Conservation (phyloP, 2,113 vertebrate genomes). For the Lepus americanus region DNA sequence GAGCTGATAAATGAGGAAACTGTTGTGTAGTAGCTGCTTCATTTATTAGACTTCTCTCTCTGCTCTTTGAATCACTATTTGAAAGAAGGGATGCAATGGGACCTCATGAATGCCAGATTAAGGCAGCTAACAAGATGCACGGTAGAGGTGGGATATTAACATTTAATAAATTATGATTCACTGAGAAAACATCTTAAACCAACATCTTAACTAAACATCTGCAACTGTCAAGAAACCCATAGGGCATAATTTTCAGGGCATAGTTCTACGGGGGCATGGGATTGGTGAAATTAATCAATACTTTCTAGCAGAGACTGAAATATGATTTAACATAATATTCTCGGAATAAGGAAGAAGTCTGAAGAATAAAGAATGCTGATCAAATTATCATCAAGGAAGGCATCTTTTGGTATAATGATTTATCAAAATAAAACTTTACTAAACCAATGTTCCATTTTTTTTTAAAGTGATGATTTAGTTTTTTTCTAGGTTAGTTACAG, state of each 20-base stretch:
- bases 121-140: background rate
- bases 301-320: constrained; percentile 27
- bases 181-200: background rate
- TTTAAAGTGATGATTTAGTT: background rate
- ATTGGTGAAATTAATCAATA: constrained; percentile 36
- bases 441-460: background rate
- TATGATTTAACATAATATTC: background rate
- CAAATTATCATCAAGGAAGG: background rate
- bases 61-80: constrained; percentile 5
- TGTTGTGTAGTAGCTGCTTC: background rate
- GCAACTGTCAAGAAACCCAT: background rate
- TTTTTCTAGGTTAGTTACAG: constrained; percentile 27
- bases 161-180: constrained; percentile 24
- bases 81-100: background rate
- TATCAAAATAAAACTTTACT: constrained; percentile 1
- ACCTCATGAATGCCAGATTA: background rate
- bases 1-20: background rate
- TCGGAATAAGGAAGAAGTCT: background rate
- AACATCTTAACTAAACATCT: background rate
- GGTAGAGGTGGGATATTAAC: background rate
- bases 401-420: background rate
- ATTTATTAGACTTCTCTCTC: background rate
- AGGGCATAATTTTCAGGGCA: background rate
- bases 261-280: background rate
- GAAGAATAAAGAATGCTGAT: constrained; percentile 8